A percentile compares a stretch with the other conserved stretches of the same genome.
Evolutionary conservation across 1,140 invertebrate genomes (phyloP).

Genomic region (Meloidogyne floridensis): DNA sequence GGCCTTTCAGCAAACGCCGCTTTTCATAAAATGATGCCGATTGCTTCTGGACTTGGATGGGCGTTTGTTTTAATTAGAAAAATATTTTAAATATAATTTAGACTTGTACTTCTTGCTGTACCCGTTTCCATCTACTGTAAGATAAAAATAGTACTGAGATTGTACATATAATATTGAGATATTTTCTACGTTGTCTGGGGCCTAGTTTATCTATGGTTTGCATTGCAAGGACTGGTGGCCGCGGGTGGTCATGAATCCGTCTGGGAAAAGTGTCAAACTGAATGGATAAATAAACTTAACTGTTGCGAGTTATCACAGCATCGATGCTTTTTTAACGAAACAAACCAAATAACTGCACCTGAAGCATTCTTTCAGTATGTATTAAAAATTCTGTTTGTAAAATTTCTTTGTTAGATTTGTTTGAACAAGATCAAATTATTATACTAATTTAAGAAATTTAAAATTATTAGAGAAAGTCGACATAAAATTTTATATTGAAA

Average conservation of each 20-base stretch:
- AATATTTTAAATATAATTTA: not conserved
- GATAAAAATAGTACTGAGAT: not conserved
- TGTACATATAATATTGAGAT: slow-evolving; percentile 38
- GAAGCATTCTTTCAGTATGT: slow-evolving; percentile 63
- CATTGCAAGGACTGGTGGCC: slow-evolving; percentile 53
- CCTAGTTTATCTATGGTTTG: slow-evolving; percentile 66
- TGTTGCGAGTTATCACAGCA: slow-evolving; percentile 55
- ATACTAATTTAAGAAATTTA: too few relatives aligned
- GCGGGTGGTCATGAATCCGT: slow-evolving; percentile 34
- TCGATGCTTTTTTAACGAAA: slow-evolving; percentile 34
- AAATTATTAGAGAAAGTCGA: too few relatives aligned
- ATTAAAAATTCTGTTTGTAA: not conserved
- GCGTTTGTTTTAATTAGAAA: slow-evolving; percentile 55
- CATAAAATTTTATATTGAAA: not conserved
- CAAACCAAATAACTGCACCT: slow-evolving; percentile 52
- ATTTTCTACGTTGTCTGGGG: slow-evolving; percentile 69
- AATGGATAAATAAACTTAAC: slow-evolving; percentile 53
- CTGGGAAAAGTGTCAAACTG: slow-evolving; percentile 27
- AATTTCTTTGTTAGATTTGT: too few relatives aligned
- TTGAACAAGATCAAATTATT: slow-evolving; percentile 20
- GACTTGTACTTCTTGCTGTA: slow-evolving; percentile 65
- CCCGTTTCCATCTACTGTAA: slow-evolving; percentile 68
- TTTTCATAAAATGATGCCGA: slow-evolving; percentile 63
- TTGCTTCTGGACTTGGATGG: slow-evolving; percentile 67
- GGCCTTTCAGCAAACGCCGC: slow-evolving; percentile 54